Evolutionary conservation across 1,140 invertebrate genomes (phyloP), one percentile per base, ranked within the genome.

Genomic region (Bombus confusus): DNA sequence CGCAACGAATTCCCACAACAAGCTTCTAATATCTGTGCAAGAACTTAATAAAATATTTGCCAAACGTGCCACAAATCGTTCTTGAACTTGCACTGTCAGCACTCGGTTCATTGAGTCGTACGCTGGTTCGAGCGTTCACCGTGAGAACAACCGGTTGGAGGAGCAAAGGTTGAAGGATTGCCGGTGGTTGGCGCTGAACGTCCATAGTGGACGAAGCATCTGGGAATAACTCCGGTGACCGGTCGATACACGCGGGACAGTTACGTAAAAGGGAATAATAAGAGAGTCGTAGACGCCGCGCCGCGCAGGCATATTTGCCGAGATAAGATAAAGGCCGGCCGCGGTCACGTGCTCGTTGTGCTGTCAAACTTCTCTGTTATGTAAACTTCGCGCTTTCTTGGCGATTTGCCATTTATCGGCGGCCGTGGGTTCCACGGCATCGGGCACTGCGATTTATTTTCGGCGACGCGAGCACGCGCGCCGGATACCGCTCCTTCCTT

Each of bases 321-420:
- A 91, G 93, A 94, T 93, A 94, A 94, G 93, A 94, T 94, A 94
- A 89, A 90, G 85, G 86, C 86, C 87, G 88, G 86, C 9, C 76
- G 69, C 68, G 84, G 92, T 94, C 94, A 94, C 94, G 94, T 94
- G 94, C 91, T 93, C 91, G 89, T 86, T 83, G 88, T 87, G 91
- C 93, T 95, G 94, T 95, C 94, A 95, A 95, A 94, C 93, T 93
- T 91, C 75, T 91, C 88, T 94, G 93, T 95, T 94, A 95, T 94
- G 94, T 95, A 95, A 95, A 95, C 93, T 94, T 93, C 87, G 92
- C 90, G 90, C 89, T 92, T 91, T 91, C 71, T 87, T 93, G 94
- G 93, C 92, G 62, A 86, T 74, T 81, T 76, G 94, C 92, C 94
- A 94, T 94, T 87, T 89, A 87, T 89, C 88, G 87, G 81, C 87